These are phyloP conservation scores for Gnathonemus echidnorhynchus DNA, from an alignment of 2,113 vertebrate species.

Conservation along the genomic window DNA sequence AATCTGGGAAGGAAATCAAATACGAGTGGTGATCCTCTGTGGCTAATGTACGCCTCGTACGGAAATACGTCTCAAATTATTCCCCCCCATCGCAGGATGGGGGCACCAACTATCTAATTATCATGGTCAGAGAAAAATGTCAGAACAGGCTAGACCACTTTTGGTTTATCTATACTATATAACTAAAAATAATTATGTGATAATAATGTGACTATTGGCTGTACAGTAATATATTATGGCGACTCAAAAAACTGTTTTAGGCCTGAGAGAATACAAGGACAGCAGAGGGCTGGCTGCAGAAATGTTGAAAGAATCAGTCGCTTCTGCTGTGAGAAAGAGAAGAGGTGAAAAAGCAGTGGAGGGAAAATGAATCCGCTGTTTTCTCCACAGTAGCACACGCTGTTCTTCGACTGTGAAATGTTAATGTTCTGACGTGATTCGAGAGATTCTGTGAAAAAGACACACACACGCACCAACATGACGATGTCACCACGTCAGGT, in stretches of 20 bases:
- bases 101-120: not conserved
- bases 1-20: constrained; percentile 14
- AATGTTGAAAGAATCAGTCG: not conserved
- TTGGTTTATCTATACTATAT: not conserved
- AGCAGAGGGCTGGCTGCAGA: not conserved
- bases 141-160: not conserved
- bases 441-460: not conserved
- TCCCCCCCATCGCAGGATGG: not conserved
- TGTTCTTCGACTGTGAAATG: not conserved
- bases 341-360: not conserved
- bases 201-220: not conserved
- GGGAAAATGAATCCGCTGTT: not conserved
- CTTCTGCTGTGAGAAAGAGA: not conserved
- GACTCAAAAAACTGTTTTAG: not conserved
- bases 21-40: not conserved
- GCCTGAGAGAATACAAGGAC: not conserved
- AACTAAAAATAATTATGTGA: not conserved
- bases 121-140: not conserved
- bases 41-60: not conserved
- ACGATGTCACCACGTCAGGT: not conserved
- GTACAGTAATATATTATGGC: not conserved
- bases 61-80: not conserved
- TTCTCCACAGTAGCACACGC: not conserved
- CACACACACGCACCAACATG: not conserved
- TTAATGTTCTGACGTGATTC: not conserved